Conservation (phyloP, 1,140 invertebrate genomes). For the Drosophila albomicans region DNA sequence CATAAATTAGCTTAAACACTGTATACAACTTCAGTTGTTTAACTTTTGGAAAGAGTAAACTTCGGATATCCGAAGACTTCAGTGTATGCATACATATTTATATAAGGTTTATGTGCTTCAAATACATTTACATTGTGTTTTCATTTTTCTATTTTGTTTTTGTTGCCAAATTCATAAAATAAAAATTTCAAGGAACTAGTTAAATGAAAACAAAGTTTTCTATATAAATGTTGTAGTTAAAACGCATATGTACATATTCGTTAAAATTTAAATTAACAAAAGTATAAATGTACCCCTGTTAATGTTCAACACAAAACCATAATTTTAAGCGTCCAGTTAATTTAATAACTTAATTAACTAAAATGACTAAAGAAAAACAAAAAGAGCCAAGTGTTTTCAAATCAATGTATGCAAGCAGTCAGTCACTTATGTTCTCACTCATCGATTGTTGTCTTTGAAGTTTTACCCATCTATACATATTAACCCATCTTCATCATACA, state of each 20-base stretch:
- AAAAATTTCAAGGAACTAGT: slow-evolving; percentile 14
- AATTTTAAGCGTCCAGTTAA: slow-evolving; percentile 17
- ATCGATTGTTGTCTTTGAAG: slow-evolving; percentile 82
- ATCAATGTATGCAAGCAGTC: slow-evolving; percentile 56
- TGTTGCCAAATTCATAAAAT: neutral
- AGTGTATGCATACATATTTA: slow-evolving; percentile 39
- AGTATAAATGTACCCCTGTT: slow-evolving; percentile 55
- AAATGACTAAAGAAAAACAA: slow-evolving; percentile 46
- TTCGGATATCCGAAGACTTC: slow-evolving; percentile 32
- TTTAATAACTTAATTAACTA: slow-evolving; percentile 23
- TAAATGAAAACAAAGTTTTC: slow-evolving; percentile 18
- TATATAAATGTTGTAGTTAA: slow-evolving; percentile 50
- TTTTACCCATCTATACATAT: slow-evolving; percentile 69
- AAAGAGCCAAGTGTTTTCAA: slow-evolving; percentile 51
- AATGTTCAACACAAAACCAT: slow-evolving; percentile 52
- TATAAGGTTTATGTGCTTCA: slow-evolving; percentile 25
- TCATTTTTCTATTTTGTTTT: neutral
- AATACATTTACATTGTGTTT: neutral
- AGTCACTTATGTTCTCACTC: slow-evolving; percentile 75
- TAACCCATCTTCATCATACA: slow-evolving; percentile 38
- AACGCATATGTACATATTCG: slow-evolving; percentile 31
- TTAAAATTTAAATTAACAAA: slow-evolving; percentile 33
- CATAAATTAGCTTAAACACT: neutral
- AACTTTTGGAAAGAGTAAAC: slow-evolving; percentile 46
- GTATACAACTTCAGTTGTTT: neutral